phyloP scores from a whole-genome alignment of 2,113 vertebrate genomes.

The Coptodon bakossiorum region DNA sequence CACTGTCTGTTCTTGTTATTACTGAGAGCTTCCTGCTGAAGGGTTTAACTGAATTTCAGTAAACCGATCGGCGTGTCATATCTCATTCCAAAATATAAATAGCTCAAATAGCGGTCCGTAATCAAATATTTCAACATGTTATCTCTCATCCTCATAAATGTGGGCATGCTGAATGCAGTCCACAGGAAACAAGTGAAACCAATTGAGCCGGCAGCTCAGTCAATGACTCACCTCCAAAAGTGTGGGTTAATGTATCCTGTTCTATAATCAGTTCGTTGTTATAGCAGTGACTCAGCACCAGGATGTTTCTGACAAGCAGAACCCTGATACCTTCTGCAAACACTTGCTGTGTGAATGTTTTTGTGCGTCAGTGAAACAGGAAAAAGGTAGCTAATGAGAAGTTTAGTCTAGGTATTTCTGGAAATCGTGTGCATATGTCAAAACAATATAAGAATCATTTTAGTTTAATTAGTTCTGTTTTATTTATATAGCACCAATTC shows the following conservation, averaged over 20 bases:
- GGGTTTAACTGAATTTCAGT: background rate
- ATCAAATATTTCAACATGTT: background rate
- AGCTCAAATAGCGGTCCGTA: background rate
- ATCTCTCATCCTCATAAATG: background rate
- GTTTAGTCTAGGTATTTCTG: background rate
- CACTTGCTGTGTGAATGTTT: background rate
- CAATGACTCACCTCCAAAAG: slow-evolving; percentile 1
- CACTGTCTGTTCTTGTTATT: background rate
- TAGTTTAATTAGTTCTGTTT: background rate
- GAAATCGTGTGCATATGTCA: background rate
- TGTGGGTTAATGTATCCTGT: background rate
- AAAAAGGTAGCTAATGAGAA: background rate
- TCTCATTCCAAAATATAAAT: background rate
- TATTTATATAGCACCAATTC: background rate
- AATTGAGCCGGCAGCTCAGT: background rate
- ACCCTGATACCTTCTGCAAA: background rate
- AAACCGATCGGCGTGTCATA: background rate
- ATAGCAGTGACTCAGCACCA: background rate
- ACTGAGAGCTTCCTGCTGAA: background rate
- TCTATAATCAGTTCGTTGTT: slow-evolving; percentile 1
- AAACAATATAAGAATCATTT: background rate
- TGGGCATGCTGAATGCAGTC: background rate
- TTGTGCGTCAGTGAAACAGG: background rate
- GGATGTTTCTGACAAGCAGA: background rate
- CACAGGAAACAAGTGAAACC: background rate